These are phyloP conservation scores for Papilio elwesi DNA, from an alignment of 2,888 invertebrate genomes.

Conservation along the genomic window DNA sequence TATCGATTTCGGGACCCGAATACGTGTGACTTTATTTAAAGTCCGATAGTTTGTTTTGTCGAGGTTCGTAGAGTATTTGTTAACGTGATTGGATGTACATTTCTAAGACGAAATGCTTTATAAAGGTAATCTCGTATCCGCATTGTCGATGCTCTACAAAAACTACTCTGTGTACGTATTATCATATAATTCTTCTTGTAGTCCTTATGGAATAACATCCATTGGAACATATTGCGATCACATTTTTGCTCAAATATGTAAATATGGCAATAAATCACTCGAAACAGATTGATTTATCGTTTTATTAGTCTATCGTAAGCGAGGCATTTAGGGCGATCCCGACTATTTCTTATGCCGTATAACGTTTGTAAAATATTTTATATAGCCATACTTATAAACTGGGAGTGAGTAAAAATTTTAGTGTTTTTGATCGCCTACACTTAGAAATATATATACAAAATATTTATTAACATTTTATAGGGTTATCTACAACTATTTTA, in stretches of 20 bases:
- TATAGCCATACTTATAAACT: no score
- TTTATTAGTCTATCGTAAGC: constrained; percentile 3
- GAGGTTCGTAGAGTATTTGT: constrained; percentile 17
- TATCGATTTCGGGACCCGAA: constrained; percentile 23
- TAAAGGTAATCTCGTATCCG: neutral
- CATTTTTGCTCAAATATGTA: constrained; percentile 6
- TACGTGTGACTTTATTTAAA: constrained; percentile 15
- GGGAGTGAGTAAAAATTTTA: no score
- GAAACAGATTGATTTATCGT: neutral
- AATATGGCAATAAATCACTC: constrained; percentile 4
- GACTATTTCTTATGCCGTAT: neutral
- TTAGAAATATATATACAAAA: no score
- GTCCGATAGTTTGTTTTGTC: constrained; percentile 15
- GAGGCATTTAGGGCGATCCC: neutral
- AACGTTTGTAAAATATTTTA: neutral
- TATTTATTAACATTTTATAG: no score
- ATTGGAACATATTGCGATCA: neutral
- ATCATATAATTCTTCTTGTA: neutral
- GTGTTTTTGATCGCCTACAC: no score
- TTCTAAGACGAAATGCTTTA: neutral
- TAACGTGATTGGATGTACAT: constrained; percentile 11
- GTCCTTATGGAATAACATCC: no score
- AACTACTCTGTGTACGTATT: neutral
- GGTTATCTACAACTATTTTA: no score
- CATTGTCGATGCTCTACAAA: neutral